Base-by-base conservation (phyloP, 2,113 vertebrate genomes). In the Monopterus albus region DNA sequence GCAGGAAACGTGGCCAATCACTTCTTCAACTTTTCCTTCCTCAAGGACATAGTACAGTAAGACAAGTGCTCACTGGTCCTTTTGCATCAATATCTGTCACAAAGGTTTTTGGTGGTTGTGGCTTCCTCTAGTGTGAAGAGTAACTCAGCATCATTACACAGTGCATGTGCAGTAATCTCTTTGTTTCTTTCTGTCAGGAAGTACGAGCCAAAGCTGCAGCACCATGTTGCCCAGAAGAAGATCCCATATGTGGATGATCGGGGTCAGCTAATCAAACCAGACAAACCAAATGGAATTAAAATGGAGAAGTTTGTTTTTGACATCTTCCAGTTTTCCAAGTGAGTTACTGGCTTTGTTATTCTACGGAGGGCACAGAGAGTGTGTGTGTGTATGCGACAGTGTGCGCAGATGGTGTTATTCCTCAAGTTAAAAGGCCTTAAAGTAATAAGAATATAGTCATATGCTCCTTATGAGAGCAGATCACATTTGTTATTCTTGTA, bases 301-400 rank as follows among this genome's bases (percentile, higher is more conserved):
- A 98, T 99, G 97, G 98, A 99, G 82, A 99, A 99, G 78, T 99
- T 99, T 2, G 97, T 99, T 77, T 99, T 98, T 2, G 97, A 99
- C 91, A 98, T 99, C 92, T 99, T 99, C 91, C 96, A 96, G 91
- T 99, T 99, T 85, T 94, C 98, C 76, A 96, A 96, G 98, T 99
- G 94, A 63, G 96, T 90, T 46, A 31, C 38, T 13, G 69, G 51
- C 20, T 5, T 56, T 68, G 65, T 79, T 53, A 70, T 78, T 64
- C 59, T 39, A 46, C 9, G 42, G 45, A 38, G 62, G 62, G 42
- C 42, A 43, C 18, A 52, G 52, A 39, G 62, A 69, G 57, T 79
- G 55, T 78, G 74, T 60, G 57, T 29, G 71, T 78, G 61, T 71
- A 56, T 72, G 68, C 63, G 14, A 26, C 29, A 23, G 29, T 17